These are phyloP conservation scores for Cavia porcellus DNA, from an alignment of 2,113 vertebrate genomes.

Conservation along the genomic window DNA sequence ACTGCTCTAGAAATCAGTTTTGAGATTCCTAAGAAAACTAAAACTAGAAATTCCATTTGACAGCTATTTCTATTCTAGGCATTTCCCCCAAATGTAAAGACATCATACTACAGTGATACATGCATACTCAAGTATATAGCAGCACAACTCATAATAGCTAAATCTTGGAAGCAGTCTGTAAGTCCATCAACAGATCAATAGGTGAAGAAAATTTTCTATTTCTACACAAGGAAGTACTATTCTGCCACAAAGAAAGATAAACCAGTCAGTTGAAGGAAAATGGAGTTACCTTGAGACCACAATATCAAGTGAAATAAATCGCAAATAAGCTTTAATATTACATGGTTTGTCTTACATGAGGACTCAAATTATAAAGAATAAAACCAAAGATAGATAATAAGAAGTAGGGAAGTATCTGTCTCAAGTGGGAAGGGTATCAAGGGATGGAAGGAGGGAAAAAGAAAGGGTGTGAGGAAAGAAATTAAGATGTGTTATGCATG, in stretches of 20 bases:
- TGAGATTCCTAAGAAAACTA: background rate
- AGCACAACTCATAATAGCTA: background rate
- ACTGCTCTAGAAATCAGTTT: background rate
- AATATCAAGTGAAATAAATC: background rate
- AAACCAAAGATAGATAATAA: background rate
- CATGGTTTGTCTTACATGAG: background rate
- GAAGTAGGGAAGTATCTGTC: background rate
- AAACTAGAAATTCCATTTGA: background rate
- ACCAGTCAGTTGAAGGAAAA: background rate
- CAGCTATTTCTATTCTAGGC: background rate
- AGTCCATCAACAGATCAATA: background rate
- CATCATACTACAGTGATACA: background rate
- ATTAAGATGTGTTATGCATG: background rate
- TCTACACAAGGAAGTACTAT: background rate
- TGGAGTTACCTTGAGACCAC: background rate
- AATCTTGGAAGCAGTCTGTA: background rate
- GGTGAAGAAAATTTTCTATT: background rate
- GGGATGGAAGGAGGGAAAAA: background rate
- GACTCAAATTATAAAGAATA: background rate
- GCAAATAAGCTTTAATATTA: background rate
- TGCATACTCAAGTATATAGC: background rate
- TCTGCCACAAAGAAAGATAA: background rate
- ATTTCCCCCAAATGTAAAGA: background rate
- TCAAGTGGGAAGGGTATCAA: background rate
- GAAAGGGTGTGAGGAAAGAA: background rate